Percentiles rank a stretch among this genome's conserved stretches.
Evolutionary conservation across 2,888 invertebrate genomes (phyloP).

Genomic region (Julus scandinavius): DNA sequence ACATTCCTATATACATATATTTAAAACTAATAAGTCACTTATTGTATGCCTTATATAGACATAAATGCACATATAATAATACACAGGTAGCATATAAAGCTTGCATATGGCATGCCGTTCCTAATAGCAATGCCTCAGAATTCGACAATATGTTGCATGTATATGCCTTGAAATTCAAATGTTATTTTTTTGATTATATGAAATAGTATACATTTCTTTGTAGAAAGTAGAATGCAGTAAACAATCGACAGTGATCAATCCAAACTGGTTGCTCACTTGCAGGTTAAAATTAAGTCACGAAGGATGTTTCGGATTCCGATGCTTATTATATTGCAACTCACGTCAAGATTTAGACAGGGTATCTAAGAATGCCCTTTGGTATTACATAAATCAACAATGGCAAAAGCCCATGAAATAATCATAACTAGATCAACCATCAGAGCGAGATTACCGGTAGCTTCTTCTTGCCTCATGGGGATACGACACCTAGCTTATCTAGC

Average conservation of each 20-base stretch:
- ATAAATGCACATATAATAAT: conserved; percentile 33
- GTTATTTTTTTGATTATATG: conserved; percentile 33
- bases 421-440: too few species aligned
- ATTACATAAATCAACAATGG: conserved; percentile 10
- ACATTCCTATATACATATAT: conserved; percentile 41
- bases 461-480: neutral
- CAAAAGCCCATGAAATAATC: neutral
- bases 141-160: conserved; percentile 8
- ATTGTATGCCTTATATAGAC: conserved; percentile 36
- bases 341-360: neutral
- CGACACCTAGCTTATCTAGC: neutral
- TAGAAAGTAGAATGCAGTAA: neutral
- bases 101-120: neutral
- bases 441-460: too few species aligned
- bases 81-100: neutral
- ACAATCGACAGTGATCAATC: neutral
- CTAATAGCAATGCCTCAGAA: conserved; percentile 6
- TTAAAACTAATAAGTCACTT: conserved; percentile 21
- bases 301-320: too few species aligned
- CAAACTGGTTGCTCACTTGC: neutral
- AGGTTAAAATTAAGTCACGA: neutral
- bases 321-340: conserved; percentile 13
- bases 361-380: conserved; percentile 2
- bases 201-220: conserved; percentile 24
- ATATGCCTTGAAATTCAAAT: neutral